phyloP scores from a whole-genome alignment of 1,140 invertebrate genomes.

The Tetramorium parvispinum region DNA sequence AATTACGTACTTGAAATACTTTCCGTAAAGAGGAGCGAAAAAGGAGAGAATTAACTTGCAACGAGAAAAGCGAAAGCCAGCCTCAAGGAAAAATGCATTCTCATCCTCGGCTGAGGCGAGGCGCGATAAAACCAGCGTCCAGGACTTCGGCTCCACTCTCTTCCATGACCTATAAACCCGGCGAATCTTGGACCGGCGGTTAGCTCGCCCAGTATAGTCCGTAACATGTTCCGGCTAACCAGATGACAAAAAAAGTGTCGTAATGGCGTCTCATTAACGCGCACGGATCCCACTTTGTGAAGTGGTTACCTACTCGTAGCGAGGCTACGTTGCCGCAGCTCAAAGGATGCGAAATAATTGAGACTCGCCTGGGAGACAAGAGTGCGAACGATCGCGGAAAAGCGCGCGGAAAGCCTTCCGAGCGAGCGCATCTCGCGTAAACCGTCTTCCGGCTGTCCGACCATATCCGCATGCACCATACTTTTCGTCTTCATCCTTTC shows the following conservation, averaged over 20 bases:
- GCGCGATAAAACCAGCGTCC: conserved; percentile 68
- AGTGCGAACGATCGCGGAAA: conserved; percentile 30
- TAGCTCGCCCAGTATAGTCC: conserved; percentile 41
- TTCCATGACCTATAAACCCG: conserved; percentile 75
- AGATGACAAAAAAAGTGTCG: conserved; percentile 53
- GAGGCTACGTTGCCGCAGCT: conserved; percentile 19
- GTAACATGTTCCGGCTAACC: conserved; percentile 35
- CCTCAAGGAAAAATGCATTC: conserved; percentile 26
- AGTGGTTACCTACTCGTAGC: conserved; percentile 34
- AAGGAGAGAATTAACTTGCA: conserved; percentile 17
- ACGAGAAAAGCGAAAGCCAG: conserved; percentile 42
- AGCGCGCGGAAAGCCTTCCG: conserved; percentile 38
- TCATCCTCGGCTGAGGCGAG: conserved; percentile 11
- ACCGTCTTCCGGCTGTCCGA: conserved; percentile 50
- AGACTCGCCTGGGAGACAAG: conserved; percentile 24
- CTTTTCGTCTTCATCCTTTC: conserved; percentile 1
- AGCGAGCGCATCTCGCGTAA: conserved; percentile 16
- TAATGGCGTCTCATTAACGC: conserved; percentile 73
- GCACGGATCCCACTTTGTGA: conserved; percentile 62
- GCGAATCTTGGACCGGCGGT: conserved; percentile 56
- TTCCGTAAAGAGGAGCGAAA: conserved; percentile 21
- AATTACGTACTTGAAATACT: conserved; percentile 39
- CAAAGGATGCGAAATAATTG: conserved; percentile 73
- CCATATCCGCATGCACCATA: neutral
- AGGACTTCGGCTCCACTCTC: conserved; percentile 62